Evolutionary conservation across 2,888 invertebrate genomes (phyloP), one percentile per base, ranked within the genome.

Genomic region (Andrena flavipes): DNA sequence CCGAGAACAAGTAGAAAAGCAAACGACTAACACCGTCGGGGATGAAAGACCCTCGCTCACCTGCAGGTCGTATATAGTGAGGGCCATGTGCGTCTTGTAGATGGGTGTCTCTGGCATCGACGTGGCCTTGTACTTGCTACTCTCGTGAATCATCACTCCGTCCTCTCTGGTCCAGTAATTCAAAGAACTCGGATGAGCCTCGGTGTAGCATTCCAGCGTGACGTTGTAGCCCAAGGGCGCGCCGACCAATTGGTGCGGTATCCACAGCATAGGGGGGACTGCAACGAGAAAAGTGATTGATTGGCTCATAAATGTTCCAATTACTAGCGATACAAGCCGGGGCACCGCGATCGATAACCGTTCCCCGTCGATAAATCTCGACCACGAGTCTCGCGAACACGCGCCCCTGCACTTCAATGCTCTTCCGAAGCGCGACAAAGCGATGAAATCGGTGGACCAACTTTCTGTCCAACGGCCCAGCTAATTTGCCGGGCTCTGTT

Each of bases 221-320:
- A 98, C 97, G 89, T 97, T 97, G 93, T 97, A 97, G 84, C 97
- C 97, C 78, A 97, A 95, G 0, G 98, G 97, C 20, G 97, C 97
- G 35, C 98, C 98, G 51, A 98, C 98, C 86, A 98, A 95, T 94
- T 98, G 98, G 94, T 98, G 97, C 5, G 98, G 98, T 91, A 98
- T 98, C 97, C 97, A 97, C 76, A 98, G 95, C 97, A 98, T 98
- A 8, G 98, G 98, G 0, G 98, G 97, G 95, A 98, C 98, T 98
- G 95, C 71, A 95, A 95, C 91, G 77, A 84, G 82, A 89, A 79
- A 85, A 88, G 88, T 90, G 89, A 92, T 92, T 88, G 90, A 92
- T 92, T 90, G 86, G 89, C 89, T 91, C 90, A 91, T 91, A 91
- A 91, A 92, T 91, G 90, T 91, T 92, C 89, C 90, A 90, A 90